Evolutionary conservation across 2,888 invertebrate species (phyloP).

Genomic region (Eremobia ochroleuca): DNA sequence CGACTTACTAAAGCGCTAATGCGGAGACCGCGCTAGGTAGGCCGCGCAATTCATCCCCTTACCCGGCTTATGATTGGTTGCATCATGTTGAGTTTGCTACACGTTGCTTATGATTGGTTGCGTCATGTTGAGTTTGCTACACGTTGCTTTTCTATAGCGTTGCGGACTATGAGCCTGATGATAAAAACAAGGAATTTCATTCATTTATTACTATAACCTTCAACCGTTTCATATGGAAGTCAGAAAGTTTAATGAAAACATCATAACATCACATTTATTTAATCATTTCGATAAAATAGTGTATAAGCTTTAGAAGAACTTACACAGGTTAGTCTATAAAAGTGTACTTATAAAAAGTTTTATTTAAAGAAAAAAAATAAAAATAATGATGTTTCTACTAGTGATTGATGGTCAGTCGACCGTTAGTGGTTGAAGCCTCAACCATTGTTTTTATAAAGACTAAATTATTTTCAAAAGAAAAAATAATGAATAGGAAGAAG

Average conservation of each 20-base stretch:
- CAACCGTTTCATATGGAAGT: no score
- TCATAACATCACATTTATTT: background rate
- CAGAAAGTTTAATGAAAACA: background rate
- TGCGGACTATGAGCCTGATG: background rate
- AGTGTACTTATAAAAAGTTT: slow-evolving; percentile 12
- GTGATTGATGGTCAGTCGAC: slow-evolving; percentile 28
- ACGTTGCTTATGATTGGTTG: background rate
- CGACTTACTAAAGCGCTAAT: background rate
- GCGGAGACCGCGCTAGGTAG: no score
- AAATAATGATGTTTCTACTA: slow-evolving; percentile 16
- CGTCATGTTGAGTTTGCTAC: background rate
- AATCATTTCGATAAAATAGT: background rate
- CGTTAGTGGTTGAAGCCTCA: background rate
- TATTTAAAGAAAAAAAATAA: slow-evolving; percentile 13
- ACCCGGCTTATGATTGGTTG: background rate
- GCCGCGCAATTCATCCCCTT: background rate
- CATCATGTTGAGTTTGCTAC: background rate
- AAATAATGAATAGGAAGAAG: background rate
- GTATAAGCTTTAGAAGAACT: background rate
- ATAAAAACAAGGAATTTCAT: no score
- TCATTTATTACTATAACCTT: no score
- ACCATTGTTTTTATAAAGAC: background rate
- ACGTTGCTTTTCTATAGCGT: background rate
- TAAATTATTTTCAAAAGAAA: background rate
- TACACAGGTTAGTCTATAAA: background rate